Evolutionary conservation across 2,113 vertebrate genomes (phyloP).

Genomic region (Elephantulus edwardii): DNA sequence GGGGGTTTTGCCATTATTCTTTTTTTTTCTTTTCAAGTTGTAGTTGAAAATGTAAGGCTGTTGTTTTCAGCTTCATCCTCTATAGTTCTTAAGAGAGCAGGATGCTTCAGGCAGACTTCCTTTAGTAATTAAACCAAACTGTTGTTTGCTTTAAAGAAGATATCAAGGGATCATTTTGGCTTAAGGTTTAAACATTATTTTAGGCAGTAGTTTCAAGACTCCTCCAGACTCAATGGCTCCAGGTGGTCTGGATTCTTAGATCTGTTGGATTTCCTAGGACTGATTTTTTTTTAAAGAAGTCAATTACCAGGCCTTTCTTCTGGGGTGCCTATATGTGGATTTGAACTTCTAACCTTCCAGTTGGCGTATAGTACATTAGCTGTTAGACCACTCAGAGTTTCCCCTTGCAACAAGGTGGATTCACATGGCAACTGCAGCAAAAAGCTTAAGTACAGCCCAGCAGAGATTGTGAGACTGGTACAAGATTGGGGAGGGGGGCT

Average conservation of each 20-base stretch:
- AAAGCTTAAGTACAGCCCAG: too few relatives aligned
- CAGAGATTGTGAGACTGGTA: too few relatives aligned
- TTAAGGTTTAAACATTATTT: background rate
- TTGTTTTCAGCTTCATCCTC: background rate
- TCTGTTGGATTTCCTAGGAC: background rate
- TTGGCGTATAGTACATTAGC: background rate
- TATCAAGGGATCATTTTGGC: background rate
- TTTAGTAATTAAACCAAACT: background rate
- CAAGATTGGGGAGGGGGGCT: too few relatives aligned
- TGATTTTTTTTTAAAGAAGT: background rate
- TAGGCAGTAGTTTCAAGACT: background rate
- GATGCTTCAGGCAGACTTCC: background rate
- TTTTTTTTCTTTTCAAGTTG: background rate
- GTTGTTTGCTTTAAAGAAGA: background rate
- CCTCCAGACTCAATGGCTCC: background rate
- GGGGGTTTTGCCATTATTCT: background rate
- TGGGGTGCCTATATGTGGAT: background rate
- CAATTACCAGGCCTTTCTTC: background rate
- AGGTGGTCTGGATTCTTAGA: background rate
- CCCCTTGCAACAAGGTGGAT: too few relatives aligned
- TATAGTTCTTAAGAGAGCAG: background rate
- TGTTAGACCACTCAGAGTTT: background rate
- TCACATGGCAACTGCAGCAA: too few relatives aligned
- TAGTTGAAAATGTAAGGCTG: background rate
- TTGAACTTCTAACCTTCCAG: background rate